Percentiles rank a stretch among this genome's conserved stretches.
These are phyloP conservation scores for Arizona elegans DNA, from an alignment of 2,113 vertebrate species.

Conservation along the genomic window DNA sequence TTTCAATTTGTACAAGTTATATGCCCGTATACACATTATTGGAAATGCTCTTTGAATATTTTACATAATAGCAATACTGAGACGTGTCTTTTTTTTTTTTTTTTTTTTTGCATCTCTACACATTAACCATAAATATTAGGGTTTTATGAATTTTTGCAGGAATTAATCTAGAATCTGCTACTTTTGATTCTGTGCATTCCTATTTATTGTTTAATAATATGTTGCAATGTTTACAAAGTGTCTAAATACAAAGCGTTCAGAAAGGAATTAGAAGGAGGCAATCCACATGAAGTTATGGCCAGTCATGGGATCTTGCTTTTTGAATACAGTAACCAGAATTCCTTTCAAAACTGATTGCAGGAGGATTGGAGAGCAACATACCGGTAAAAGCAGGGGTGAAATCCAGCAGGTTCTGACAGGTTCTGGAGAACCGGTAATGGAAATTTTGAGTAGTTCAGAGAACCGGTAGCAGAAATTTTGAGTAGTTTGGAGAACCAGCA, in stretches of 20 bases:
- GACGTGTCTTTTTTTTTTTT: too few relatives aligned
- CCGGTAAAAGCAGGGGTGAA: not conserved
- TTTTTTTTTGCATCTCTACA: not conserved
- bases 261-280: not conserved
- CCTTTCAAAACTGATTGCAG: not conserved
- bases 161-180: not conserved
- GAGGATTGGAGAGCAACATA: not conserved
- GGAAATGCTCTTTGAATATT: not conserved
- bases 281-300: not conserved
- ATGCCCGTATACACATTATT: not conserved
- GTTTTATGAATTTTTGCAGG: not conserved
- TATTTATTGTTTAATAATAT: not conserved
- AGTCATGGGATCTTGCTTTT: not conserved
- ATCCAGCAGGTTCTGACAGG: too few relatives aligned
- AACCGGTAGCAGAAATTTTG: too few relatives aligned
- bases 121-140: not conserved
- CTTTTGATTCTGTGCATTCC: too few relatives aligned
- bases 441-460: too few relatives aligned
- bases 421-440: too few relatives aligned
- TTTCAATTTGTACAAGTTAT: not conserved
- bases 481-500: too few relatives aligned
- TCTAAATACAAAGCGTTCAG: not conserved
- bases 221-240: not conserved
- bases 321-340: not conserved
- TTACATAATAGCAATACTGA: not conserved